Base-by-base conservation (phyloP, 2,888 invertebrate genomes). In the Drosophila rellima region DNA sequence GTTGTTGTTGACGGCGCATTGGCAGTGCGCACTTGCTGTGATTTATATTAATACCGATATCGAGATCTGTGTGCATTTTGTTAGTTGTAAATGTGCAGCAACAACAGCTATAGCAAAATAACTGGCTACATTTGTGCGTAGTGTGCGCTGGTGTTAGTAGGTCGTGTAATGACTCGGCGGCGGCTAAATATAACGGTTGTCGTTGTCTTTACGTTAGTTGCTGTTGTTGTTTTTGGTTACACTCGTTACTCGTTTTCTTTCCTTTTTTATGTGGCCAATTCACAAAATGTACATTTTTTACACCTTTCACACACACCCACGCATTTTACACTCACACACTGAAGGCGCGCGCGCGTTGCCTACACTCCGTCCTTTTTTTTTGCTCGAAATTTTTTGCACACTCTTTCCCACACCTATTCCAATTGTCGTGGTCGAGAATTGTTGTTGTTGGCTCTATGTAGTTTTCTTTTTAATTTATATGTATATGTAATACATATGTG, bases 201-300 rank as follows among this genome's bases (percentile, higher is more conserved):
- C 60, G 74, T 70, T 65, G 70, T 66, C 78, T 78, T 78, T 78
- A 74, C 75, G 70, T 70, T 78, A 60, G 64, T 70, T 69, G 64
- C 56, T 76, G 59, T 44, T 63, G 52, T 71, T 59, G 50, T 52
- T 68, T 84, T 70, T 61, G 74, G 71, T 77, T 74, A 83, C 81
- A 86, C 81, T 86, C 82, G 82, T 86, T 86, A 82, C 82, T 82
- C 78, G 78, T 80, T 80, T 86, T 63, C 65, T 50, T 26, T 37
- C 35, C 20, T 45, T 51, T 64, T 63, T 69, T 75, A 86, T 80
- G 56, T 75, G 73, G 87, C 87, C 82, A 86, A 86, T 82, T 82
- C 87, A 87, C 87, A 75, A 78, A 87, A 84, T 82, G 84, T 87
- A 84, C 79, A 84, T 87, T 84, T 82, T 82, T 82, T 82, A 82